phyloP scores from a whole-genome alignment of 2,113 vertebrate genomes.

The Brachypodius melanocephalos region DNA sequence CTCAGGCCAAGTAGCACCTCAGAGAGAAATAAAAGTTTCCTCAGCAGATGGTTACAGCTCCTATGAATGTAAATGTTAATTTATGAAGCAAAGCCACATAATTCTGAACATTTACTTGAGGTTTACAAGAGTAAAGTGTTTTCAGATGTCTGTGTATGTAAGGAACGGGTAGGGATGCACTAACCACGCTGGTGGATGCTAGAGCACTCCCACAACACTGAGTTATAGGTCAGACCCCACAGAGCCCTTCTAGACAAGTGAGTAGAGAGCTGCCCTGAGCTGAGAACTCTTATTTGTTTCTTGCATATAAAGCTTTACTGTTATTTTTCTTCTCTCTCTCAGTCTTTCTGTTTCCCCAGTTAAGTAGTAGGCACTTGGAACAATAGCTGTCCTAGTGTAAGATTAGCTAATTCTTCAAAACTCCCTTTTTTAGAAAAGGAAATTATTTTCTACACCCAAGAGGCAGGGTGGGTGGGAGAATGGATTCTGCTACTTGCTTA shows the following conservation, averaged over 20 bases:
- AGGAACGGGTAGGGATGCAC: neutral
- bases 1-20: neutral
- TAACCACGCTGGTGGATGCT: neutral
- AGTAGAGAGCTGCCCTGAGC: neutral
- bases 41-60: neutral
- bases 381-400: neutral
- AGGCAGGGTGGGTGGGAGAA: neutral
- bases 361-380: neutral
- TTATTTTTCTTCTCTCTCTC: neutral
- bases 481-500: neutral
- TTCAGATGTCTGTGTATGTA: neutral
- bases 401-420: neutral
- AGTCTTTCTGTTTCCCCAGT: neutral
- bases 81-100: neutral
- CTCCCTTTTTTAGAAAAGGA: neutral
- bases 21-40: neutral
- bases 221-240: neutral
- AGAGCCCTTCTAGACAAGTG: neutral
- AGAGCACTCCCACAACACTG: neutral
- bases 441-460: neutral
- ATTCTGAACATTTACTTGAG: neutral
- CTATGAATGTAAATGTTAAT: neutral
- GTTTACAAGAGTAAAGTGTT: neutral
- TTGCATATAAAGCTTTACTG: neutral
- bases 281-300: neutral